phyloP scores from a whole-genome alignment of 2,797 vertebrate genomes.

The Sebastes minor region DNA sequence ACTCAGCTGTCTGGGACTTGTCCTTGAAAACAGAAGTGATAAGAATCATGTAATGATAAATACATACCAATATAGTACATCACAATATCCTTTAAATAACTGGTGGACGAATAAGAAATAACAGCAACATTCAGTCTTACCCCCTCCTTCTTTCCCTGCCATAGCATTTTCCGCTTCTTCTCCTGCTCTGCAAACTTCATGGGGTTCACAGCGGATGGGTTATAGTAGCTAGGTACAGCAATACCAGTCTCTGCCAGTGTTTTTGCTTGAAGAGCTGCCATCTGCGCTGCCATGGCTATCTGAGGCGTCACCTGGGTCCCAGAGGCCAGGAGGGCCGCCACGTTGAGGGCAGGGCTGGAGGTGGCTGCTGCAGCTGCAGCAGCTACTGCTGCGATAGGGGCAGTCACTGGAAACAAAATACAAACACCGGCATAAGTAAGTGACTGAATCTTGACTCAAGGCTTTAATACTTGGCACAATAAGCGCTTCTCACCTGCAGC shows the following conservation, averaged over 20 bases:
- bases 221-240: constrained; percentile 98
- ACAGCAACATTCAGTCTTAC: constrained; percentile 71
- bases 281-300: constrained; percentile 98
- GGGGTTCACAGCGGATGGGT: constrained; percentile 97
- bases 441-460: neutral
- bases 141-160: constrained; percentile 99
- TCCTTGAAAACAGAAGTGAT: constrained; percentile 79
- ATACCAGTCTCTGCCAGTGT: constrained; percentile 98
- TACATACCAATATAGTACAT: neutral
- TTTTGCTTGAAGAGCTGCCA: constrained; percentile 97
- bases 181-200: constrained; percentile 98
- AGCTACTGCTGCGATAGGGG: constrained; percentile 77
- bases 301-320: constrained; percentile 98
- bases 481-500: constrained; percentile 83
- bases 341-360: constrained; percentile 90
- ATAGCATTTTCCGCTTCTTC: constrained; percentile 97
- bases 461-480: neutral
- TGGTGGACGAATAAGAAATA: neutral
- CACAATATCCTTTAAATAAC: neutral
- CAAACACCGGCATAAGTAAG: neutral
- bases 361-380: constrained; percentile 77
- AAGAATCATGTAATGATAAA: neutral
- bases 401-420: constrained; percentile 51
- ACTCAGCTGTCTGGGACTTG: constrained; percentile 96
- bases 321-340: constrained; percentile 94